Evolutionary conservation across 2,113 vertebrate genomes (phyloP).

Genomic region (Phasianus colchicus): DNA sequence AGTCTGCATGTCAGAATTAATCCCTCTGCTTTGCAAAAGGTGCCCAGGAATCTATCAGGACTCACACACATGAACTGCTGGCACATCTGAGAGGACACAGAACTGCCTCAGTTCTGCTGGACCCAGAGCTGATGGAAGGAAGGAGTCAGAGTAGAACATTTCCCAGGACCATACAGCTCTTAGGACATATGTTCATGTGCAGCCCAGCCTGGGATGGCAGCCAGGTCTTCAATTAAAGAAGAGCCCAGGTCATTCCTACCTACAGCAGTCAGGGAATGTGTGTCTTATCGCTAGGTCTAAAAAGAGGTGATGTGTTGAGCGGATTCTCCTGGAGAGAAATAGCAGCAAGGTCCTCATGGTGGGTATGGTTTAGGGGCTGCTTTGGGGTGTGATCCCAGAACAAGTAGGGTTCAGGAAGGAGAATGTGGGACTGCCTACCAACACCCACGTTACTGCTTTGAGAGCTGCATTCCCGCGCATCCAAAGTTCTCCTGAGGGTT

Average conservation of each 20-base stretch:
- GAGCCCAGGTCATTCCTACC: background rate
- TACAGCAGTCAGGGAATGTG: background rate
- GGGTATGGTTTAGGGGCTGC: background rate
- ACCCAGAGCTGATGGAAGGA: background rate
- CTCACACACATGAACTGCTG: background rate
- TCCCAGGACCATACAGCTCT: background rate
- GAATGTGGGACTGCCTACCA: background rate
- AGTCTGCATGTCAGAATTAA: background rate
- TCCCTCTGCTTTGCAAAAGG: background rate
- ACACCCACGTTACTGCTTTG: rapidly evolving
- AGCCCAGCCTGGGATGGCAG: constrained; percentile 8
- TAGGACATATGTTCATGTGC: background rate
- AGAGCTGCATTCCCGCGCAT: background rate
- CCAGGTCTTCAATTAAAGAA: constrained; percentile 29
- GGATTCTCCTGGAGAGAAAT: background rate
- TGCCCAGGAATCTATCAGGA: background rate
- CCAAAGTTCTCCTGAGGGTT: background rate
- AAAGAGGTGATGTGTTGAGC: background rate
- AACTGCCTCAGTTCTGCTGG: background rate
- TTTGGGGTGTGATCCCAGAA: background rate
- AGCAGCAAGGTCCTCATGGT: background rate
- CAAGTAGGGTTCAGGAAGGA: background rate
- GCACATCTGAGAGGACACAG: background rate
- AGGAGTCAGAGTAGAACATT: background rate
- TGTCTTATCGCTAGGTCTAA: background rate